Evolutionary conservation across 2,888 invertebrate genomes (phyloP).

Genomic region (Drosophila picticornis): DNA sequence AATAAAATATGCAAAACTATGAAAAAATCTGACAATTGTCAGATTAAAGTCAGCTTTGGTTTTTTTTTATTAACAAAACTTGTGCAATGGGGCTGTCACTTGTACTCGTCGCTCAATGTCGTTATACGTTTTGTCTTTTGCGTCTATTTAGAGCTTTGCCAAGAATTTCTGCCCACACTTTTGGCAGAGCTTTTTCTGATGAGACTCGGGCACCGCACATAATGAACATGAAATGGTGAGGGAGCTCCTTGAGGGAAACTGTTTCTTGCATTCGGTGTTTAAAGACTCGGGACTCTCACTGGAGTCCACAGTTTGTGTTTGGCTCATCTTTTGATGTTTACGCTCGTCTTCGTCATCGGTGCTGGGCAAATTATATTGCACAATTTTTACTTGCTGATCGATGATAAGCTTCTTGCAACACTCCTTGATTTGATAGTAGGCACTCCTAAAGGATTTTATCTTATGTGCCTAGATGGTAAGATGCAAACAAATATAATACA

Average conservation of each 20-base stretch:
- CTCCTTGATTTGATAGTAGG: constrained; percentile 72
- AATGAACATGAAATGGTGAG: not conserved
- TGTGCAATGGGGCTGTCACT: not conserved
- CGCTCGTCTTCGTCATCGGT: constrained; percentile 54
- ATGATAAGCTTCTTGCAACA: constrained; percentile 71
- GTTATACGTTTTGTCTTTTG: not conserved
- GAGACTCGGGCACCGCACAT: constrained; percentile 1
- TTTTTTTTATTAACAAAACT: constrained; percentile 26
- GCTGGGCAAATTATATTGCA: constrained; percentile 65
- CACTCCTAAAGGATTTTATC: constrained; percentile 57
- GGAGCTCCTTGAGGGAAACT: not conserved
- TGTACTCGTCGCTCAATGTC: not conserved
- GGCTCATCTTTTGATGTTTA: not conserved
- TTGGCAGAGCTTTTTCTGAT: constrained; percentile 49
- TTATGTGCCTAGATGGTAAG: constrained; percentile 48
- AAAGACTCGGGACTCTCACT: not conserved
- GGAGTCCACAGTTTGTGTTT: not conserved
- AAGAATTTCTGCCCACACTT: constrained; percentile 70
- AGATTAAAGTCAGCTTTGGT: constrained; percentile 36
- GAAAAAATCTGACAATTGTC: constrained; percentile 27
- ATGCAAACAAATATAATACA: not conserved
- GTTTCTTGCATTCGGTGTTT: not conserved
- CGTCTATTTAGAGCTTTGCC: constrained; percentile 83
- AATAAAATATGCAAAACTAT: constrained; percentile 12
- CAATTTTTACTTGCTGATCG: constrained; percentile 55